phyloP scores from a whole-genome alignment of 2,113 vertebrate species.

The Corythornis vintsioides region DNA sequence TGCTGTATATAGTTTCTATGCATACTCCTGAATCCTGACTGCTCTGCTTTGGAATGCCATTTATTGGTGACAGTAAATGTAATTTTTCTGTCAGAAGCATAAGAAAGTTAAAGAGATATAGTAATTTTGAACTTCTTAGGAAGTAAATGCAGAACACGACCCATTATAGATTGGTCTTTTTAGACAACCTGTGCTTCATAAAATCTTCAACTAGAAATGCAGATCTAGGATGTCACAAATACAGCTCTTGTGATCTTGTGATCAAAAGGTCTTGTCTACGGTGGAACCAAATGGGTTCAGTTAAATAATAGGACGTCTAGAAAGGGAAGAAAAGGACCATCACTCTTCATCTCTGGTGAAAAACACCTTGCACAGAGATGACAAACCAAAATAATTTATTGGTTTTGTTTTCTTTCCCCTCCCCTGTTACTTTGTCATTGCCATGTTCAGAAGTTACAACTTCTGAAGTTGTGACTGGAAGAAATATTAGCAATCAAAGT shows the following conservation, averaged over 20 bases:
- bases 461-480: neutral
- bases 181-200: neutral
- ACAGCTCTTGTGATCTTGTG: neutral
- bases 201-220: neutral
- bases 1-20: neutral
- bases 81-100: neutral
- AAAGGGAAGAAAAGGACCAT: neutral
- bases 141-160: neutral
- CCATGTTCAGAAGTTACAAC: neutral
- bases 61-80: neutral
- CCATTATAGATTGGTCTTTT: neutral
- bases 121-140: neutral
- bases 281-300: neutral
- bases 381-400: neutral
- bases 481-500: neutral
- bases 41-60: slow-evolving; percentile 45
- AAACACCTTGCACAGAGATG: neutral
- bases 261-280: neutral
- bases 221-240: neutral
- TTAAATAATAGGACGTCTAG: neutral
- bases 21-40: neutral
- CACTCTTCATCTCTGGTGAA: neutral
- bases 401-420: too few species aligned
- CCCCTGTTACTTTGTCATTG: neutral
- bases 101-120: neutral